phyloP scores from a whole-genome alignment of 1,140 invertebrate species.

The Macrosteles quadrilineatus region DNA sequence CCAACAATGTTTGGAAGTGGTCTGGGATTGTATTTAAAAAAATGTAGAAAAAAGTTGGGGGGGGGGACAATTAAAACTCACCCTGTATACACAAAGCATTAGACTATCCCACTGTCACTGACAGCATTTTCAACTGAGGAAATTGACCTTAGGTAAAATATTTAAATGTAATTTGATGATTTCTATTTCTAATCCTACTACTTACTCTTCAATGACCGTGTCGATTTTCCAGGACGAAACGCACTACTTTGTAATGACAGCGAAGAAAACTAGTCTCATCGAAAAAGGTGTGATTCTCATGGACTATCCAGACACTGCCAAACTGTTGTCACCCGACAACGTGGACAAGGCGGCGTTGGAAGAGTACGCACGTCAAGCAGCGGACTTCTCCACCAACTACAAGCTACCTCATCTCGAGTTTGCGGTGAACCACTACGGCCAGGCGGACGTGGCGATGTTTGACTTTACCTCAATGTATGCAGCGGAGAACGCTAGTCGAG shows the following conservation, averaged over 20 bases:
- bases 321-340: constrained; percentile 84
- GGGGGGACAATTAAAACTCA: too few relatives aligned
- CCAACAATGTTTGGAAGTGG: too few relatives aligned
- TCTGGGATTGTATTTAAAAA: too few relatives aligned
- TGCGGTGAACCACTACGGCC: constrained; percentile 96
- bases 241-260: constrained; percentile 99
- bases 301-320: constrained; percentile 73
- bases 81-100: too few relatives aligned
- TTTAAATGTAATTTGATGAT: too few relatives aligned
- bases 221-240: constrained; percentile 81
- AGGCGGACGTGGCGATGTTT: constrained; percentile 99
- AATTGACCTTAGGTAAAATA: too few relatives aligned
- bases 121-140: too few relatives aligned
- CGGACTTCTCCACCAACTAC: constrained; percentile 93
- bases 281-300: constrained; percentile 87
- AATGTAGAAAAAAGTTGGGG: too few relatives aligned
- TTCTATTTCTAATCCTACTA: too few relatives aligned
- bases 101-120: too few relatives aligned
- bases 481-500: constrained; percentile 89
- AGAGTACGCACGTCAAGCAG: constrained; percentile 94
- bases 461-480: constrained; percentile 99
- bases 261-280: constrained; percentile 93
- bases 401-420: constrained; percentile 90
- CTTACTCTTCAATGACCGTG: too few relatives aligned
- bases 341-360: constrained; percentile 86